These are phyloP conservation scores for Hepsetus odoe DNA, from an alignment of 2,113 vertebrate genomes.

Conservation along the genomic window DNA sequence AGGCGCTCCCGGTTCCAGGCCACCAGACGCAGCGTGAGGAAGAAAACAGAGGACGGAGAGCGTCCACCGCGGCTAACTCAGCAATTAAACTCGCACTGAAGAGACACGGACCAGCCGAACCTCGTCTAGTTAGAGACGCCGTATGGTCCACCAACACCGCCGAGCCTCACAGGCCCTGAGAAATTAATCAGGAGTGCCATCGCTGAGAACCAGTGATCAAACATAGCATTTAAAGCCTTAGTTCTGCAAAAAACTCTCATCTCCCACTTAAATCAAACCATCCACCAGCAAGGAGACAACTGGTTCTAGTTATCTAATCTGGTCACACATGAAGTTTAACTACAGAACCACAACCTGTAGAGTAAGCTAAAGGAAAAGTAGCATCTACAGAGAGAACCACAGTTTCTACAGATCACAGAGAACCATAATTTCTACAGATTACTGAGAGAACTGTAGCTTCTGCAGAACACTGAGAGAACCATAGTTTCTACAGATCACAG, in stretches of 20 bases:
- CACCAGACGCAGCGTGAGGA: constrained; percentile 46
- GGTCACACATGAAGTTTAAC: no score
- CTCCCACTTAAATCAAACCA: no score
- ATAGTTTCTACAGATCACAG: no score
- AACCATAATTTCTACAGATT: no score
- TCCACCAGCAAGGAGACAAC: no score
- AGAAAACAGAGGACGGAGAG: constrained; percentile 40
- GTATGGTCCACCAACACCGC: constrained; percentile 33
- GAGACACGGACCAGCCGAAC: background rate
- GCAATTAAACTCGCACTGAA: background rate
- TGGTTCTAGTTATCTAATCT: no score
- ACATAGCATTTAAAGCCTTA: background rate
- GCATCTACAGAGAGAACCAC: no score
- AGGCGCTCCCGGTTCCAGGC: constrained; percentile 64
- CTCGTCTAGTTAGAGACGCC: constrained; percentile 5
- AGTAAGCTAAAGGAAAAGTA: no score
- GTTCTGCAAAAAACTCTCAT: background rate
- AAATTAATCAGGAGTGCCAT: constrained; percentile 12
- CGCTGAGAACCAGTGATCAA: background rate
- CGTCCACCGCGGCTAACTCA: background rate
- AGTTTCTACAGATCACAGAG: no score
- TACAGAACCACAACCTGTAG: no score
- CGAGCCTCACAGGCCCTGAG: background rate
- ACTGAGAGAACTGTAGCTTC: no score
- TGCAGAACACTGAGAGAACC: no score